Conservation (phyloP, 2,797 vertebrate genomes). For the Characodon lateralis region DNA sequence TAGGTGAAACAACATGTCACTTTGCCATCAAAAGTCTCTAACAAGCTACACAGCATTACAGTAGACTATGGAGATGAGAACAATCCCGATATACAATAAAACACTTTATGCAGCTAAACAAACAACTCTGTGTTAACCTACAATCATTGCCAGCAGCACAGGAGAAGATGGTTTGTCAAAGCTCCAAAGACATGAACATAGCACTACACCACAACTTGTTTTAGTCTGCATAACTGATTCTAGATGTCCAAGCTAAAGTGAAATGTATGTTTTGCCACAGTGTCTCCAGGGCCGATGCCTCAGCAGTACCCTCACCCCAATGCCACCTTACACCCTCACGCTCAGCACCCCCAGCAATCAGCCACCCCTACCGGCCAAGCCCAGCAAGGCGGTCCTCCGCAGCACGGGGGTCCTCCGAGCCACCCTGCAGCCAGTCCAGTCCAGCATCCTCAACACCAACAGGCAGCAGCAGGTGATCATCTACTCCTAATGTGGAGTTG, state of each 20-base stretch:
- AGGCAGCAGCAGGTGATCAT: constrained; percentile 81
- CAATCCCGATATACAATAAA: too few relatives aligned
- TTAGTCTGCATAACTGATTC: too few relatives aligned
- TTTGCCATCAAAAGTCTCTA: too few relatives aligned
- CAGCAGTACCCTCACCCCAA: constrained; percentile 95
- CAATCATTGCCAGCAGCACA: too few relatives aligned
- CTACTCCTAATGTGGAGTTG: background rate
- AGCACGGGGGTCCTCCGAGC: constrained; percentile 87
- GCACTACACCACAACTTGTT: too few relatives aligned
- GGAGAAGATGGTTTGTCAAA: too few relatives aligned
- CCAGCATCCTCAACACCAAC: constrained; percentile 92
- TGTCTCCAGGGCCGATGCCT: constrained; percentile 93
- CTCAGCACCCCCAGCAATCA: constrained; percentile 94
- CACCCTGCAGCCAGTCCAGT: constrained; percentile 96
- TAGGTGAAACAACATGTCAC: too few relatives aligned
- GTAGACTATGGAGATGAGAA: too few relatives aligned
- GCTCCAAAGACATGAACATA: too few relatives aligned
- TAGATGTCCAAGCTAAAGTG: background rate
- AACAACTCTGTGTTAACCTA: too few relatives aligned
- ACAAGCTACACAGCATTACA: too few relatives aligned
- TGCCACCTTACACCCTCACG: constrained; percentile 91
- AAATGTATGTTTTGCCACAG: constrained; percentile 68
- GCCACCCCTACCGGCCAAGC: constrained; percentile 96
- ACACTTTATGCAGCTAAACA: too few relatives aligned
- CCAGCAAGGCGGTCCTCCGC: constrained; percentile 85